A percentile compares a stretch with the other conserved stretches of the same genome.
These are phyloP conservation scores for Aptenodytes forsteri DNA, from an alignment of 2,113 vertebrate genomes.

Conservation along the genomic window DNA sequence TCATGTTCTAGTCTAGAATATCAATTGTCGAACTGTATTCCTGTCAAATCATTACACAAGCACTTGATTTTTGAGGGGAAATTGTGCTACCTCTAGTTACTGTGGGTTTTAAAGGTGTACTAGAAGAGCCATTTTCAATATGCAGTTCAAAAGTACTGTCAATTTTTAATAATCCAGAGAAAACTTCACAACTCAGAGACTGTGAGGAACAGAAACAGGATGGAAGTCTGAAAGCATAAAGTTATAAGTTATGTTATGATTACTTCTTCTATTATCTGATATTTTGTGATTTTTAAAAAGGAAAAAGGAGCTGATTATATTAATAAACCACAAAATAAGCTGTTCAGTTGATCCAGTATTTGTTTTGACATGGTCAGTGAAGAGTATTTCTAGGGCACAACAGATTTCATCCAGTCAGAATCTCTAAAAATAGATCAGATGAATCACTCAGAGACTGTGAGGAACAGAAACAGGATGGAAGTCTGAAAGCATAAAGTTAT, in stretches of 20 bases:
- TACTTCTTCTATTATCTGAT: neutral
- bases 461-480: neutral
- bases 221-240: neutral
- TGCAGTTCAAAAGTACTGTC: neutral
- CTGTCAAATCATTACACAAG: neutral
- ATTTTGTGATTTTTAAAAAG: neutral
- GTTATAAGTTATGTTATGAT: neutral
- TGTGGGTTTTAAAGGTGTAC: neutral
- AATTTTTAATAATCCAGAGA: neutral
- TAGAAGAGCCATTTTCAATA: neutral
- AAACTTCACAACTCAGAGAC: neutral
- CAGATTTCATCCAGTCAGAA: slow-evolving; percentile 31
- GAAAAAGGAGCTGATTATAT: neutral
- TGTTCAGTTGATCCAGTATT: neutral
- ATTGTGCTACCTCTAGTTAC: neutral
- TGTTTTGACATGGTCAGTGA: neutral
- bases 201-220: neutral
- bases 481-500: neutral
- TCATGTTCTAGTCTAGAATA: neutral
- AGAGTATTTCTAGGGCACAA: neutral
- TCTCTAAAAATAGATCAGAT: slow-evolving; percentile 10
- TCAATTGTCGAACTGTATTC: neutral
- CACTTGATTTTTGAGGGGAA: neutral
- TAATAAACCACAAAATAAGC: neutral
- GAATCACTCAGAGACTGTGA: neutral